Evolutionary conservation across 2,113 vertebrate species (phyloP).

Genomic region (Alouatta palliata): DNA sequence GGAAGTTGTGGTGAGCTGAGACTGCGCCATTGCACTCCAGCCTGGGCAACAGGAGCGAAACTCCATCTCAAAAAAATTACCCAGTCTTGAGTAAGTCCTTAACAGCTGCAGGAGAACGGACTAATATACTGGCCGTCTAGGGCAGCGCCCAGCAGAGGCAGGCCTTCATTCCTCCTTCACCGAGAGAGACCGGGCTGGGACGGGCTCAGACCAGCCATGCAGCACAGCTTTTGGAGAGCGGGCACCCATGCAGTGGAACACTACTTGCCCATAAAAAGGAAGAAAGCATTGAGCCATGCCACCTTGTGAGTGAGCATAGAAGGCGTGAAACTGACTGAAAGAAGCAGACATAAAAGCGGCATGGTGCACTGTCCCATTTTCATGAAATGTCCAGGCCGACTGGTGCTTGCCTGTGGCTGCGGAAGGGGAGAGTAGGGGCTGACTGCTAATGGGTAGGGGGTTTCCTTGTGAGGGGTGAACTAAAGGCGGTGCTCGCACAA

Average conservation of each 20-base stretch:
- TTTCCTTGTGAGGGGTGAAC: not conserved
- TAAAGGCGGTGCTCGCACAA: fast-evolving
- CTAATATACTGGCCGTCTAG: no score
- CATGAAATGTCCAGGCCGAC: fast-evolving
- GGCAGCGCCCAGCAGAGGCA: fast-evolving
- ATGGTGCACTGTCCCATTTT: fast-evolving
- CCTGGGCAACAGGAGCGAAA: no score
- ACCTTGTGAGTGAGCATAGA: fast-evolving
- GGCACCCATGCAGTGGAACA: fast-evolving
- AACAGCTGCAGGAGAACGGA: no score
- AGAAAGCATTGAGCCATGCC: fast-evolving
- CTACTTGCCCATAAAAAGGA: fast-evolving
- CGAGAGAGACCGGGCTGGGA: fast-evolving
- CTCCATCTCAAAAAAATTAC: no score
- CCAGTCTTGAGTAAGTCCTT: no score
- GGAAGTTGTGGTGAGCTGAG: no score
- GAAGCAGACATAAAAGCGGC: fast-evolving
- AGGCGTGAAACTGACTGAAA: fast-evolving
- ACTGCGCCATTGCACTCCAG: no score
- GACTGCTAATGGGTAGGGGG: not conserved
- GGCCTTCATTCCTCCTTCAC: not conserved
- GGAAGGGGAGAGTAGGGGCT: no score
- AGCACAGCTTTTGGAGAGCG: fast-evolving
- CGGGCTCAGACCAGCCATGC: fast-evolving
- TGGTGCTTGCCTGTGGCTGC: not conserved